Percentiles rank a stretch among this genome's conserved stretches.
phyloP scores from a whole-genome alignment of 2,888 invertebrate species.

The Heliothis peltigera region DNA sequence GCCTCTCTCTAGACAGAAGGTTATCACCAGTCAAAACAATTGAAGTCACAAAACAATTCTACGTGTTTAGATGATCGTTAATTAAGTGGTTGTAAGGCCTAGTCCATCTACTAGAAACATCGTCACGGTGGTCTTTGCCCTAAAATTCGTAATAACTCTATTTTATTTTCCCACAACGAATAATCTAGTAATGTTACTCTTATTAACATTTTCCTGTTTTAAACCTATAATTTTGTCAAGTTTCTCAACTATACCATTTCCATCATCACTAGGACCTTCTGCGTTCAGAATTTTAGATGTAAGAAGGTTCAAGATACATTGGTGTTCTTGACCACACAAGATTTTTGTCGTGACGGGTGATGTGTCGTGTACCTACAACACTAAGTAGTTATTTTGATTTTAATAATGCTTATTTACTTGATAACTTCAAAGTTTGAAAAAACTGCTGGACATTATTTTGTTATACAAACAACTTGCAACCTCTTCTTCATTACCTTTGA shows the following conservation, averaged over 20 bases:
- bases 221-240: conserved; percentile 78
- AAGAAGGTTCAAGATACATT: conserved; percentile 59
- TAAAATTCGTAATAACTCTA: conserved; percentile 65
- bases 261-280: conserved; percentile 60
- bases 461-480: background rate
- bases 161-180: conserved; percentile 69
- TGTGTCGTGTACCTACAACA: conserved; percentile 61
- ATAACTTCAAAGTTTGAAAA: conserved; percentile 1
- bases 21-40: too few relatives aligned
- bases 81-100: background rate
- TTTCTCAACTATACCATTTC: conserved; percentile 58
- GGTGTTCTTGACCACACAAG: conserved; percentile 76
- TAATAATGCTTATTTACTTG: conserved; percentile 22
- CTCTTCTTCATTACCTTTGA: background rate
- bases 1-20: too few relatives aligned
- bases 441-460: background rate
- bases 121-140: conserved; percentile 50
- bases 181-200: conserved; percentile 68
- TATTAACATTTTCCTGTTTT: conserved; percentile 77
- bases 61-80: too few relatives aligned
- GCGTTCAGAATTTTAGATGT: conserved; percentile 35
- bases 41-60: too few relatives aligned
- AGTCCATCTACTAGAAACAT: background rate
- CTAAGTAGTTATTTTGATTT: conserved; percentile 54
- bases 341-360: conserved; percentile 70